Evolutionary conservation across 2,888 invertebrate genomes (phyloP).

Genomic region (Cephus pygmeus): DNA sequence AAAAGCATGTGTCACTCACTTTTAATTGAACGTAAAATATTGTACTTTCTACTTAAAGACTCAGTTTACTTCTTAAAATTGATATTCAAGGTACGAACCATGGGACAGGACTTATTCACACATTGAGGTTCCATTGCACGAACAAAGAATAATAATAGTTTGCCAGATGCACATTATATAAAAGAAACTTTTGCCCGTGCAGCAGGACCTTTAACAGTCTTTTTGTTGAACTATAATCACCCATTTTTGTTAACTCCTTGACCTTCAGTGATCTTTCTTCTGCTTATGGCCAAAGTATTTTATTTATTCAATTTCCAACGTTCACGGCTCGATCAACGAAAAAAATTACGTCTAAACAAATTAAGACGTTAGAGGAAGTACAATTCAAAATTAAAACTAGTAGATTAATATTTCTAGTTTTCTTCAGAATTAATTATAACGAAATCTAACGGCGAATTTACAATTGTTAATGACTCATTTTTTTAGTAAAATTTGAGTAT

Average conservation of each 20-base stretch:
- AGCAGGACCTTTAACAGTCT: constrained; percentile 16
- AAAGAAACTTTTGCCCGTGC: not conserved
- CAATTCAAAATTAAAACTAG: no score
- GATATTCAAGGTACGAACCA: constrained; percentile 13
- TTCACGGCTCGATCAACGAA: not conserved
- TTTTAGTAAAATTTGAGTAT: not conserved
- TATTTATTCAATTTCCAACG: not conserved
- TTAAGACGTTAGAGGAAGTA: no score
- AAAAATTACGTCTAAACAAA: no score
- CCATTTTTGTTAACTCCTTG: not conserved
- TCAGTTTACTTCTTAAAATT: not conserved
- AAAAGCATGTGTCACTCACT: not conserved
- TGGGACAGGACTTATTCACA: constrained; percentile 14
- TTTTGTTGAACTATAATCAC: constrained; percentile 15
- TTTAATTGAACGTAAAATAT: not conserved
- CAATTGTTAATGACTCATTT: not conserved
- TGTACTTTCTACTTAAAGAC: not conserved
- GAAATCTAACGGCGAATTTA: not conserved
- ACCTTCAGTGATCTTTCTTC: not conserved
- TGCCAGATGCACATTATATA: not conserved
- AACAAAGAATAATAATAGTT: constrained; percentile 1
- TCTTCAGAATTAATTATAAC: not conserved
- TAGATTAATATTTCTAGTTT: no score
- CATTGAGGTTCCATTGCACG: constrained; percentile 8
- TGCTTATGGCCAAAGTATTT: not conserved